Conservation (phyloP, 2,797 vertebrate genomes). For the Eremophila alpestris region DNA sequence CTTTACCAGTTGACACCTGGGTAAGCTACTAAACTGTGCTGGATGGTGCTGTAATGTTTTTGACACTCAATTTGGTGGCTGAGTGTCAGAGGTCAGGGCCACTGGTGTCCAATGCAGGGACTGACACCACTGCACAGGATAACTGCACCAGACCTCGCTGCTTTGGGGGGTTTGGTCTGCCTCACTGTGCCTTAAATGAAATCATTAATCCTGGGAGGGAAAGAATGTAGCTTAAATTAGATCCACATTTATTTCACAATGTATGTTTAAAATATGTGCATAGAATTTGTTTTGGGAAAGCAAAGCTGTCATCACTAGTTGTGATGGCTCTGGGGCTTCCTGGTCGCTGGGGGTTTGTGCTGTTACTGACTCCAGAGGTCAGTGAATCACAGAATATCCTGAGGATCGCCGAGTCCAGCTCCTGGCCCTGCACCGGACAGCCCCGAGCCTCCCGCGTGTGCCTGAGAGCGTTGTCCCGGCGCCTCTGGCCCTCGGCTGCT, state of each 20-base stretch:
- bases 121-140: too few relatives aligned
- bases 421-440: neutral
- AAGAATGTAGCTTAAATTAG: neutral
- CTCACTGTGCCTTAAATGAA: neutral
- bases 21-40: neutral
- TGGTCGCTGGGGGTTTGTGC: neutral
- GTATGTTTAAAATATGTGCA: neutral
- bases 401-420: neutral
- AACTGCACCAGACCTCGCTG: too few relatives aligned
- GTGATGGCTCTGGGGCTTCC: neutral
- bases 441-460: neutral
- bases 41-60: neutral
- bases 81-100: neutral
- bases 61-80: neutral
- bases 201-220: neutral
- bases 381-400: neutral
- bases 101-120: neutral
- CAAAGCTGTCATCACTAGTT: neutral
- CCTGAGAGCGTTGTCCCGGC: neutral
- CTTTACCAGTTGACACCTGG: neutral
- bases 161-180: neutral
- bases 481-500: too few relatives aligned
- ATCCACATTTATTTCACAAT: conserved; percentile 7
- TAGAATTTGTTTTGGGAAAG: neutral
- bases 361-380: neutral